Base-by-base conservation (phyloP, 92 coral and sea anemone species). In the Actinostola sp. region DNA sequence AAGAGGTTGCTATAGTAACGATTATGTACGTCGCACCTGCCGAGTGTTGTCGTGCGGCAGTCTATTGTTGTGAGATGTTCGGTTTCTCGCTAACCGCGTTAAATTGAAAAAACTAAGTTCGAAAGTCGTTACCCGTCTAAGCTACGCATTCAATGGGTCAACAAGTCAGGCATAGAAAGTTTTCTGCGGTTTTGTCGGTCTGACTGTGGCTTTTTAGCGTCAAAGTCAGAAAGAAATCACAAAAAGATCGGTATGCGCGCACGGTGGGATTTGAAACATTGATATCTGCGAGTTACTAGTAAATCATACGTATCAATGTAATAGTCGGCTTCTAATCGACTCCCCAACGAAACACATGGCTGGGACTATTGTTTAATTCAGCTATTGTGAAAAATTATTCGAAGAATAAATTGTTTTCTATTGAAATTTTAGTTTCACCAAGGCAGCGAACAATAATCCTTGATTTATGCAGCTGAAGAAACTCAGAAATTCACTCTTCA, bases 1-100 rank as follows among this genome's bases (percentile, higher is more conserved):
- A 48, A 62, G 43, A 23, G 20, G 76, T 90, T 77, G 46, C 84
- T 67, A 86, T 82, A 76, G 90, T 43, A 68, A 90, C 89, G 62
- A 73, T 82, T 90, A 61, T 84, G 45, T 67, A 79, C 70, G 80
- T 70, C 30, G 81, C 96, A 90, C 89, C 96, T 90, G 96, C 76
- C 20, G 16, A 19, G n/a, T 48, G 45, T 35, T 66, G 27, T 36
- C n/a, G 76, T 56, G 76, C 45, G 66, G 76, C 54, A 29, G 27
- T 2, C 76, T 66, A 71, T 68, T 68, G 46, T 13, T 30, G 59
- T 68, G 63, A 34, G 35, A 25, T 42, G 38, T 3, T 38, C 8
- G 51, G 52, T 19, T 67, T 50, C 17, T 67, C 60, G 59, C 73
- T 27, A 31, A 51, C 73, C 73, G 53, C 59, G 28, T 11, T 49